These are phyloP conservation scores for Temnothorax rugatulus DNA, from an alignment of 2,888 invertebrate genomes.

Conservation along the genomic window DNA sequence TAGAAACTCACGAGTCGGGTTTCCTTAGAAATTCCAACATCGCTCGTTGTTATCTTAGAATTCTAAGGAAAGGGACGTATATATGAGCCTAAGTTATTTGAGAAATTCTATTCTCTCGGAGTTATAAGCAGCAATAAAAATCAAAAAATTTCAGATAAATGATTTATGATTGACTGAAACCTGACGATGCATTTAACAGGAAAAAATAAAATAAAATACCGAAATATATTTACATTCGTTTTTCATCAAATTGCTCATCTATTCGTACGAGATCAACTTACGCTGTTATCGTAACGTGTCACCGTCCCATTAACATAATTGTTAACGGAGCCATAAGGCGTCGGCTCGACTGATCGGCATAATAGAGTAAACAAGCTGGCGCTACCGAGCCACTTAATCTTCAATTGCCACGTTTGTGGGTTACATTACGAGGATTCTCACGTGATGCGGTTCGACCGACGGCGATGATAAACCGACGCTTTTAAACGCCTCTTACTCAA, in stretches of 20 bases:
- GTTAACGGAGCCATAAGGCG: constrained; percentile 50
- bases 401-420: constrained; percentile 40
- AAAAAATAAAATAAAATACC: neutral
- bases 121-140: neutral
- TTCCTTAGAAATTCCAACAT: neutral
- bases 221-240: neutral
- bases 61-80: neutral
- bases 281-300: constrained; percentile 7
- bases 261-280: neutral
- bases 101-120: neutral
- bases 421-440: constrained; percentile 27
- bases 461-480: neutral
- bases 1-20: neutral
- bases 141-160: neutral
- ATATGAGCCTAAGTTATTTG: neutral
- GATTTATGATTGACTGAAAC: neutral
- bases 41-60: neutral
- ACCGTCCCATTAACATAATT: constrained; percentile 52
- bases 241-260: neutral
- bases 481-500: neutral
- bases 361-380: constrained; percentile 53
- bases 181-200: neutral
- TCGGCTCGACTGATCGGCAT: constrained; percentile 44
- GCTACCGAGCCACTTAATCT: constrained; percentile 50
- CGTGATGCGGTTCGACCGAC: constrained; percentile 1